These are phyloP conservation scores for Drosophila peninsularis DNA, from an alignment of 2,888 invertebrate genomes.

Conservation along the genomic window DNA sequence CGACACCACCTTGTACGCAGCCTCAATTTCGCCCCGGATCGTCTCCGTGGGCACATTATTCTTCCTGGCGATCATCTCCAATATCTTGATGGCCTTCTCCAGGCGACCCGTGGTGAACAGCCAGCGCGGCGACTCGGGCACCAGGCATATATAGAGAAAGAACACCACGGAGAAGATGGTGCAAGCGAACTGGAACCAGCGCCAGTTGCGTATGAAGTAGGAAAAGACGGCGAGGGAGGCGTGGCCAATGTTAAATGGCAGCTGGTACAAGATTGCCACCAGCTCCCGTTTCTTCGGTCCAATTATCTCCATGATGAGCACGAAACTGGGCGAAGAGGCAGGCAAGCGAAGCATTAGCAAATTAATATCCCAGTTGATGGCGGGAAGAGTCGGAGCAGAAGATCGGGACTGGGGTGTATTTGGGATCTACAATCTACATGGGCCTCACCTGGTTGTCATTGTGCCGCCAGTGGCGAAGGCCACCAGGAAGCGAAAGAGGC, in stretches of 20 bases:
- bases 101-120: constrained; percentile 88
- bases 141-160: constrained; percentile 87
- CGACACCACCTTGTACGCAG: constrained; percentile 83
- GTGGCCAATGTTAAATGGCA: constrained; percentile 90
- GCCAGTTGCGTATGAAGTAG: constrained; percentile 89
- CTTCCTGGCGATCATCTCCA: constrained; percentile 88
- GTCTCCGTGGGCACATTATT: constrained; percentile 86
- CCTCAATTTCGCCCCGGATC: constrained; percentile 85
- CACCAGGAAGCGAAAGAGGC: constrained; percentile 89
- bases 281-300: constrained; percentile 86
- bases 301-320: constrained; percentile 89
- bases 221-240: constrained; percentile 87
- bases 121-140: constrained; percentile 93
- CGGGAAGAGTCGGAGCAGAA: too few species aligned
- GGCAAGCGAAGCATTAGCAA: too few species aligned
- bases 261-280: constrained; percentile 87
- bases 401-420: too few species aligned
- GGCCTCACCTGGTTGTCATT: constrained; percentile 89
- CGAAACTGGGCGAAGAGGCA: constrained; percentile 86
- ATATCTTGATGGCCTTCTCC: constrained; percentile 87
- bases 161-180: constrained; percentile 86
- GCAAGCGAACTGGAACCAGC: constrained; percentile 88
- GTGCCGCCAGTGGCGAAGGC: constrained; percentile 93
- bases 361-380: too few species aligned
- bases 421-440: too few species aligned